phyloP scores from a whole-genome alignment of 2,113 vertebrate genomes.

The Oryctolagus cuniculus region mOryCun1.1 NC_091433.1:145406001-145406500 shows the following conservation, averaged over 20 bases:
- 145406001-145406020: slow-evolving; percentile 46
- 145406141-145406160: not conserved
- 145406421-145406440: not conserved
- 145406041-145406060: not conserved
- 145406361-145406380: not conserved
- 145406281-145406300: not conserved
- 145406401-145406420: not conserved
- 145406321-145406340: not conserved
- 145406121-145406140: not conserved
- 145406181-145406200: not conserved
- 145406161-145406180: not conserved
- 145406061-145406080: not conserved
- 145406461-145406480: not conserved
- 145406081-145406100: not conserved
- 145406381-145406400: not conserved
- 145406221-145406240: not conserved
- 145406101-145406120: not conserved
- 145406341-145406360: not conserved
- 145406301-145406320: not conserved
- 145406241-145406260: not conserved
- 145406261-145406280: not conserved
- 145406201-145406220: not conserved
- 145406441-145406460: not conserved
- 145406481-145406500: not conserved
- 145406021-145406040: not conserved